Conservation (phyloP, 1,140 invertebrate species). For the Solen grandis region DNA sequence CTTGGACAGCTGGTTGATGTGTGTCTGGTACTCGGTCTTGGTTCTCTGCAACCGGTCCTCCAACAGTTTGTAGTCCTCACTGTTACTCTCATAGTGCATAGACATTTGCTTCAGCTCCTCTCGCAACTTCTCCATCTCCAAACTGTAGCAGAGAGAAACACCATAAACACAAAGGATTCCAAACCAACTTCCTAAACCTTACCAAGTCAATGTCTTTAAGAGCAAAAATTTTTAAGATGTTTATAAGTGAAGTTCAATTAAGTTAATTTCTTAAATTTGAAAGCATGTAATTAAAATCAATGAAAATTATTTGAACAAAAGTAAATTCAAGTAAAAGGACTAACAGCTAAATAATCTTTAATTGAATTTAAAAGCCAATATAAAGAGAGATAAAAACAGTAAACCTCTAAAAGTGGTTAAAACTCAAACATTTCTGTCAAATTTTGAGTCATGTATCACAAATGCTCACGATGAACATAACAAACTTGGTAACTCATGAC, state of each 20-base stretch:
- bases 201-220: background rate
- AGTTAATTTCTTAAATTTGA: background rate
- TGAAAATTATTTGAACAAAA: too few relatives aligned
- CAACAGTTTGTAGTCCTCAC: slow-evolving; percentile 76
- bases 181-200: too few relatives aligned
- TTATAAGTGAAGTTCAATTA: background rate
- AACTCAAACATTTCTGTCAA: too few relatives aligned
- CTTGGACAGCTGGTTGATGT: slow-evolving; percentile 72
- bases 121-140: slow-evolving; percentile 63
- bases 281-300: too few relatives aligned
- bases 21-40: slow-evolving; percentile 72
- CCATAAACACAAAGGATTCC: background rate
- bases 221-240: background rate
- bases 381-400: too few relatives aligned
- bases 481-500: too few relatives aligned
- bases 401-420: too few relatives aligned
- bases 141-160: slow-evolving; percentile 65
- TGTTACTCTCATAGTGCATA: slow-evolving; percentile 75
- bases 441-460: too few relatives aligned
- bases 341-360: too few relatives aligned
- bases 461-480: too few relatives aligned
- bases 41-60: slow-evolving; percentile 69
- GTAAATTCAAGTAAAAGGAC: too few relatives aligned
- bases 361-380: too few relatives aligned
- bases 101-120: slow-evolving; percentile 72